Percentiles rank a stretch among this genome's conserved stretches.
phyloP scores from a whole-genome alignment of 2,113 vertebrate genomes.

The Spilogale gracilis region DNA sequence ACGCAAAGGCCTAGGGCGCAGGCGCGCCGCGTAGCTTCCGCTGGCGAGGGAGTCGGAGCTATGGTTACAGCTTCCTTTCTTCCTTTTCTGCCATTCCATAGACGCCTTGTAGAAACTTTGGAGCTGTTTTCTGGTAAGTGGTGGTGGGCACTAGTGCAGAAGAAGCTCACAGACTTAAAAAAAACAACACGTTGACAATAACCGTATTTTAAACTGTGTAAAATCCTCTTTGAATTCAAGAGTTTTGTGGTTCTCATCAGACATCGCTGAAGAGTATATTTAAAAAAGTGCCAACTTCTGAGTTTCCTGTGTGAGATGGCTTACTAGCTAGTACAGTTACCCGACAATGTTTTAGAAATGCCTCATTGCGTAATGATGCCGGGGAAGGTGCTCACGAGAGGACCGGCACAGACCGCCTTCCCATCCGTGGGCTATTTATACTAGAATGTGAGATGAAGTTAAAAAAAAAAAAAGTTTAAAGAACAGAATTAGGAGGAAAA shows the following conservation, averaged over 20 bases:
- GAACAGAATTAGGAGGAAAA: not conserved
- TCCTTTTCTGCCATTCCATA: not conserved
- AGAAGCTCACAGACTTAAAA: not conserved
- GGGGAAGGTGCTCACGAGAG: not conserved
- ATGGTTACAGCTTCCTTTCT: not conserved
- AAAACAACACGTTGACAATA: not conserved
- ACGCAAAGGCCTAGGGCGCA: not conserved
- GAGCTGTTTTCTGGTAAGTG: not conserved
- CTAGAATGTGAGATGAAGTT: not conserved
- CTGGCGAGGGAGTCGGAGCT: rapidly evolving
- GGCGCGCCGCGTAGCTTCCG: rapidly evolving
- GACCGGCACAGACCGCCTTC: not conserved
- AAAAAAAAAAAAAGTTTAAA: not conserved
- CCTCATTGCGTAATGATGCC: not conserved
- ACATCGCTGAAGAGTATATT: not conserved
- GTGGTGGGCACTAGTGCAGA: not conserved
- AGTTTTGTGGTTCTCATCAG: not conserved
- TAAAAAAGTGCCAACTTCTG: not conserved
- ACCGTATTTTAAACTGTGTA: not conserved
- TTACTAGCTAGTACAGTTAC: not conserved
- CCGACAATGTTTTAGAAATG: not conserved
- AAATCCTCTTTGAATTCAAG: not conserved
- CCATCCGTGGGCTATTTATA: conserved; percentile 7
- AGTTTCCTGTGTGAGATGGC: not conserved
- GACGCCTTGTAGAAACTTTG: not conserved